Evolutionary conservation across 2,113 vertebrate species (phyloP).

Genomic region (Acrocephalus kingi): DNA sequence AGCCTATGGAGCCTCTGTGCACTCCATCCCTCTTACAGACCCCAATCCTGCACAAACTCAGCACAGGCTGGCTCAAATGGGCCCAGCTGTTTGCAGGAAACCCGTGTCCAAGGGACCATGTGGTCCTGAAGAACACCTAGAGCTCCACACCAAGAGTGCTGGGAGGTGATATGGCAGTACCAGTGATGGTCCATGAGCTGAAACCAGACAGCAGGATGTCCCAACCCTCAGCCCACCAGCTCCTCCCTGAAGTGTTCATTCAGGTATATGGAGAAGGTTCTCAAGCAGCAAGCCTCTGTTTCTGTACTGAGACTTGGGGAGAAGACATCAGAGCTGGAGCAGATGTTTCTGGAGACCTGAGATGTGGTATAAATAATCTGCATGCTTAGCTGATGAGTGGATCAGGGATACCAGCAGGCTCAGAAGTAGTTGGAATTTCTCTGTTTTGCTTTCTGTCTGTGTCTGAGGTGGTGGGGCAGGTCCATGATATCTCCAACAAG

Average conservation of each 20-base stretch:
- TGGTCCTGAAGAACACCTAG: neutral
- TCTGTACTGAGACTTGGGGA: neutral
- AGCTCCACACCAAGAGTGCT: neutral
- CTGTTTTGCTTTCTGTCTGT: neutral
- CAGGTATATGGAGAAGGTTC: neutral
- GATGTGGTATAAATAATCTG: neutral
- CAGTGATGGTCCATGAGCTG: neutral
- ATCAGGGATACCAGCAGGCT: neutral
- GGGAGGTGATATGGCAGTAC: neutral
- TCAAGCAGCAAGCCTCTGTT: neutral
- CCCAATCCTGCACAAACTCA: neutral
- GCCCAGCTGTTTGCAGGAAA: neutral
- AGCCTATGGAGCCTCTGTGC: neutral
- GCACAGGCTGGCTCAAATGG: neutral
- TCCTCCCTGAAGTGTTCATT: neutral
- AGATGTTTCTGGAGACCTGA: neutral
- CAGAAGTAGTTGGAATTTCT: neutral
- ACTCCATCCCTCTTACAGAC: neutral
- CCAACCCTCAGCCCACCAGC: neutral
- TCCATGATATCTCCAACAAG: neutral
- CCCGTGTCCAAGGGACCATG: fast-evolving
- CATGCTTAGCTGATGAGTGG: fast-evolving
- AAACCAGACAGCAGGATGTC: neutral
- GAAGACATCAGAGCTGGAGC: neutral
- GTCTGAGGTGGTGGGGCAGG: neutral